phyloP scores from a whole-genome alignment of 2,888 invertebrate species.

The Amiota minor region DNA sequence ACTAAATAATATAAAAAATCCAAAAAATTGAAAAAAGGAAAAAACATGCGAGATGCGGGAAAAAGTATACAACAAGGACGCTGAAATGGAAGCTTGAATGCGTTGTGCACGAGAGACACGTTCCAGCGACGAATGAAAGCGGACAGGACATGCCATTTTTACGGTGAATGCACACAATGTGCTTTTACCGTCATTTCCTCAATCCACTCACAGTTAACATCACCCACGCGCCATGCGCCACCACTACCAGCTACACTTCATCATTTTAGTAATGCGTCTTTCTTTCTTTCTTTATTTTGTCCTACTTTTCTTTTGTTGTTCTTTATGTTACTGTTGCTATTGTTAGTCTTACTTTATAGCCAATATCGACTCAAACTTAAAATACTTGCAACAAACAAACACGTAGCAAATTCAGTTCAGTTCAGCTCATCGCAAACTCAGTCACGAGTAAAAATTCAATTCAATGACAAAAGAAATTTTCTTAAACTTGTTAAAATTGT shows the following conservation, averaged over 20 bases:
- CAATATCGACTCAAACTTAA: neutral
- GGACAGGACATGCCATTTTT: neutral
- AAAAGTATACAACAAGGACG: neutral
- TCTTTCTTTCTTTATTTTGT: neutral
- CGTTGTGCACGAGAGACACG: neutral
- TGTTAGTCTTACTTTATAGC: conserved; percentile 39
- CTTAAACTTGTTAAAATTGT: conserved; percentile 35
- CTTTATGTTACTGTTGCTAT: conserved; percentile 40
- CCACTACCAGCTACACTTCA: neutral
- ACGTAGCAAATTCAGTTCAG: conserved; percentile 24
- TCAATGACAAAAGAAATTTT: conserved; percentile 41
- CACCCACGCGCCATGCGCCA: neutral
- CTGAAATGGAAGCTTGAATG: conserved; percentile 3
- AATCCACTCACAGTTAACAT: neutral
- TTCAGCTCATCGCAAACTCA: conserved; percentile 35
- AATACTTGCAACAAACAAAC: conserved; percentile 6
- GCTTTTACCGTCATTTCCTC: neutral
- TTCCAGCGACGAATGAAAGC: neutral
- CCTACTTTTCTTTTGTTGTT: conserved; percentile 30
- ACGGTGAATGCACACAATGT: conserved; percentile 16
- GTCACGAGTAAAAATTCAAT: conserved; percentile 53
- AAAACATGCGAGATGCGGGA: neutral
- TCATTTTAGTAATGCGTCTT: neutral
- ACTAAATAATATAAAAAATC: no score
- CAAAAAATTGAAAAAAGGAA: no score